A percentile compares a stretch with the other conserved stretches of the same genome.
phyloP scores from a whole-genome alignment of 2,888 invertebrate genomes.

The Arge pagana region DNA sequence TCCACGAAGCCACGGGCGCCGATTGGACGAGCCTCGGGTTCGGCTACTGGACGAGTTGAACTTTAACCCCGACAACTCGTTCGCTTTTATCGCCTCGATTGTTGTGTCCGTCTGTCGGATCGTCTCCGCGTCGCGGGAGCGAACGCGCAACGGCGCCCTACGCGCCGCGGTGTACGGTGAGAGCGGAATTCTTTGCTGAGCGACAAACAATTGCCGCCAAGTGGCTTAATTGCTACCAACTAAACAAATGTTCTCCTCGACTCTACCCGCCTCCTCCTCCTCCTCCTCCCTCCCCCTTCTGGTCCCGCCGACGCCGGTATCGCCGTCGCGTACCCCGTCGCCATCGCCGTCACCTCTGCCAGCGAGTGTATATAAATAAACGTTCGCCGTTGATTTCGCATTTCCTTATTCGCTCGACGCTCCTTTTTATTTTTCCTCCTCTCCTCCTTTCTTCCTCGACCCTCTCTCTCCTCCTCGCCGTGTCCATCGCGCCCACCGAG shows the following conservation, averaged over 20 bases:
- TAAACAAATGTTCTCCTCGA: constrained; percentile 55
- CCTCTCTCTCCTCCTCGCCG: constrained; percentile 16
- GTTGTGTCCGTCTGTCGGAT: constrained; percentile 34
- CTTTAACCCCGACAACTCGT: constrained; percentile 54
- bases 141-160: constrained; percentile 27
- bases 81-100: constrained; percentile 55
- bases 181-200: constrained; percentile 58
- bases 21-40: constrained; percentile 38
- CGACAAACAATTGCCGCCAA: constrained; percentile 60
- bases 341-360: constrained; percentile 1
- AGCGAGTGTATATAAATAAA: too few relatives aligned
- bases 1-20: constrained; percentile 27
- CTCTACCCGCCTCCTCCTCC: constrained; percentile 32
- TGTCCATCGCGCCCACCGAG: constrained; percentile 16
- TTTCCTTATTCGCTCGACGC: constrained; percentile 2
- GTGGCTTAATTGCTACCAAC: constrained; percentile 59
- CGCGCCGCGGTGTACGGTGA: constrained; percentile 39
- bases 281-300: constrained; percentile 24
- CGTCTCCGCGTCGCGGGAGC: constrained; percentile 11
- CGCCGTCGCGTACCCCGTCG: constrained; percentile 4
- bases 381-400: too few relatives aligned
- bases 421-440: constrained; percentile 1
- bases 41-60: constrained; percentile 55
- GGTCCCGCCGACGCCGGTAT: constrained; percentile 8
- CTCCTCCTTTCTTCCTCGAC: constrained; percentile 23